Conservation (phyloP, 2,113 vertebrate species). For the Catagonus wagneri region DNA sequence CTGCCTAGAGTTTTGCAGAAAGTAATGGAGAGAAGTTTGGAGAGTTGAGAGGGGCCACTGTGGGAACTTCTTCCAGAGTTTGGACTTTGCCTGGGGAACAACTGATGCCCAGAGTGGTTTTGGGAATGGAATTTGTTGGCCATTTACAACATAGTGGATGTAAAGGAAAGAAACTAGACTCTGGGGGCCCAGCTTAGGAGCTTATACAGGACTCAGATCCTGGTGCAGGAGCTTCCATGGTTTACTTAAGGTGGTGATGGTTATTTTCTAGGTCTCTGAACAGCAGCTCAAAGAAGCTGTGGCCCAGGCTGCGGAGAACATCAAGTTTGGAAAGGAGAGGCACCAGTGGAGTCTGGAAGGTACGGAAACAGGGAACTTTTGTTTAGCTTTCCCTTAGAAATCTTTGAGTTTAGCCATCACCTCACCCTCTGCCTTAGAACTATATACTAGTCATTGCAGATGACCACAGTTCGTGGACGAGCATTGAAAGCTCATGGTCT, state of each 20-base stretch:
- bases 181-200: no score
- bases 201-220: neutral
- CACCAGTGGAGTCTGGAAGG: conserved; percentile 93
- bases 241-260: neutral
- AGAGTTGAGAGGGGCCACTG: no score
- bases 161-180: neutral
- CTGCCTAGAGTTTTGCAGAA: neutral
- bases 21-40: neutral
- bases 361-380: conserved; percentile 66
- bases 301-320: conserved; percentile 91
- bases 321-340: conserved; percentile 89
- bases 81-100: neutral
- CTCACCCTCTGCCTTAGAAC: no score
- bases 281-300: conserved; percentile 95
- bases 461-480: fast-evolving
- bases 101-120: neutral
- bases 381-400: neutral
- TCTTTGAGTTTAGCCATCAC: neutral
- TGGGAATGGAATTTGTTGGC: neutral
- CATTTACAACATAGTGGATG: neutral
- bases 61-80: neutral
- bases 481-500: neutral
- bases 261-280: conserved; percentile 92
- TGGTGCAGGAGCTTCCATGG: neutral
- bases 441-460: fast-evolving